Percentiles rank a stretch among this genome's conserved stretches.
Evolutionary conservation across 1,140 invertebrate species (phyloP).

Genomic region (Streblospio benedicti): DNA sequence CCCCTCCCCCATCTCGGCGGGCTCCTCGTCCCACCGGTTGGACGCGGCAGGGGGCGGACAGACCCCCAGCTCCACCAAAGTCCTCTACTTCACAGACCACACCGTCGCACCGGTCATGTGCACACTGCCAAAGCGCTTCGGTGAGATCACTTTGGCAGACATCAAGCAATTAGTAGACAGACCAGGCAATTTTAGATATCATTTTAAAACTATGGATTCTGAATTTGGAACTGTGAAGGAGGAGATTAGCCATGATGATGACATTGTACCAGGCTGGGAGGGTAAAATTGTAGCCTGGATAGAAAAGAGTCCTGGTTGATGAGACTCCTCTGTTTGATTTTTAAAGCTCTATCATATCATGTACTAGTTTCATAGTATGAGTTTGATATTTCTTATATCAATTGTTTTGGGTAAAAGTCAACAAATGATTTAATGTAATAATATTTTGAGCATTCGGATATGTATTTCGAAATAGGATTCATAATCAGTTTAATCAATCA

Average conservation of each 20-base stretch:
- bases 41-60: too few relatives aligned
- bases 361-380: too few relatives aligned
- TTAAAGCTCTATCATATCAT: not conserved
- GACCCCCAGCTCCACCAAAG: conserved; percentile 43
- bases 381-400: too few relatives aligned
- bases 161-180: conserved; percentile 48
- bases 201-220: conserved; percentile 51
- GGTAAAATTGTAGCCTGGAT: conserved; percentile 53
- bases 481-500: too few relatives aligned
- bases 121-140: conserved; percentile 48
- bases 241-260: conserved; percentile 49
- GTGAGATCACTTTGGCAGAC: conserved; percentile 49
- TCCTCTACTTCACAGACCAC: conserved; percentile 50
- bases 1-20: not conserved
- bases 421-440: too few relatives aligned
- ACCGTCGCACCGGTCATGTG: conserved; percentile 49
- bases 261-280: conserved; percentile 50
- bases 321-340: not conserved
- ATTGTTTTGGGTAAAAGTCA: too few relatives aligned
- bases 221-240: conserved; percentile 54
- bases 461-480: too few relatives aligned
- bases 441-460: too few relatives aligned
- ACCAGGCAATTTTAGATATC: conserved; percentile 47
- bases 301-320: conserved; percentile 33
- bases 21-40: conserved; percentile 18